Percentiles rank a stretch among this genome's conserved stretches.
Conservation (phyloP, 2,888 invertebrate species). For the Invenusta paracnida region DNA sequence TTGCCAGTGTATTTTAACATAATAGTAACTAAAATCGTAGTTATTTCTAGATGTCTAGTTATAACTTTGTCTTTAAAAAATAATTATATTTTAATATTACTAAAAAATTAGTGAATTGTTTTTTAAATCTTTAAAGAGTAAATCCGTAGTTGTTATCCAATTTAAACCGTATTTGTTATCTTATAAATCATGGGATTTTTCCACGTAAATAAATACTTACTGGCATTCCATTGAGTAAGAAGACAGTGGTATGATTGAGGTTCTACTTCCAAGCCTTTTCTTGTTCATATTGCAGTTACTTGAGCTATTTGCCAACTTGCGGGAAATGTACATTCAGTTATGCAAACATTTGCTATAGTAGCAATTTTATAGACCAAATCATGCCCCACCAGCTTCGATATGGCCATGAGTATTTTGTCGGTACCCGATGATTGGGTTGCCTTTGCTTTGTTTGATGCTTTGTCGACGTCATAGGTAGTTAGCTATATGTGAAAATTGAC, state of each 20-base stretch:
- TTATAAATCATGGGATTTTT: no score
- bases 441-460: neutral
- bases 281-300: neutral
- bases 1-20: no score
- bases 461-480: neutral
- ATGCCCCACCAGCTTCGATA: neutral
- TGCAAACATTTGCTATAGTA: neutral
- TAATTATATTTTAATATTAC: no score
- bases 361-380: neutral
- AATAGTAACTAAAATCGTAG: no score
- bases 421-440: neutral
- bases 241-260: neutral
- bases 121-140: no score
- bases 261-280: neutral
- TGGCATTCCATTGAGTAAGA: no score
- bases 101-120: no score
- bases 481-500: neutral
- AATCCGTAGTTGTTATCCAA: no score
- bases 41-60: no score
- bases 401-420: conserved; percentile 7
- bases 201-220: no score
- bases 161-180: no score
- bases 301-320: conserved; percentile 11
- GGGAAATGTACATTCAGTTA: neutral
- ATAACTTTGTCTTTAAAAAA: no score